Evolutionary conservation across 1,140 invertebrate species (phyloP), one percentile per base, ranked within the genome.

Genomic region (Drosophila pandora): DNA sequence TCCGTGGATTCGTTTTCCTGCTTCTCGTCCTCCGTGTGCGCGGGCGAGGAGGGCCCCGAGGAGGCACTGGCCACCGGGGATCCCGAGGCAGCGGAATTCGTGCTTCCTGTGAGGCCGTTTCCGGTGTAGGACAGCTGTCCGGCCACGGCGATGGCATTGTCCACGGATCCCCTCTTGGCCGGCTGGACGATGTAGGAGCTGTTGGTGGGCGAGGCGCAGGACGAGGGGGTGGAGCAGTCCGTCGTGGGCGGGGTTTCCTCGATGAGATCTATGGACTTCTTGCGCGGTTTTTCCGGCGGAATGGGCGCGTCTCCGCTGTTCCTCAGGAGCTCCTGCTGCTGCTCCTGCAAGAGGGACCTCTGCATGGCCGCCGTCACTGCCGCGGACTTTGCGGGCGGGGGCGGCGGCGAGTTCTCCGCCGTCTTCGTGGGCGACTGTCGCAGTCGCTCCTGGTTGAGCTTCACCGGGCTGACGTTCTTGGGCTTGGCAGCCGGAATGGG

Each of bases 1-100:
- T 93, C 93, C 30, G 93, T 93, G 53, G 90, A 90, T 73, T 93
- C 93, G 30, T 93, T 90, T 68, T 93, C 93, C 76, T 93, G 93
- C 64, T 93, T 93, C 60, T 93, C 93, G 53, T 93, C 92, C 70
- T 93, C 93, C 0, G 92, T 93, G 57, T 92, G 92, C 9, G 92
- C 84, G 0, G 93, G 93, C 41, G 93, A 93, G 9, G 92, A 93
- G 0, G 92, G 93, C 4, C 92, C 93, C 5, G 93, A 93, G 8
- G 93, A 93, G 8, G 83, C 92, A 43, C 91, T 91, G 30, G 81
- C 81, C 76, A 85, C 83, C 2, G 91, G 84, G 3, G 85, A 90
- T 1, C 80, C 80, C 4, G 91, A 91, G 2, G 83, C 64, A 6
- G 75, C 90, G 12, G 90, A 90, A 39, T 89, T 90, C 45, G 81